A percentile compares a stretch with the other conserved stretches of the same genome.
Conservation (phyloP, 2,113 vertebrate genomes). For the Nothocercus julius region DNA sequence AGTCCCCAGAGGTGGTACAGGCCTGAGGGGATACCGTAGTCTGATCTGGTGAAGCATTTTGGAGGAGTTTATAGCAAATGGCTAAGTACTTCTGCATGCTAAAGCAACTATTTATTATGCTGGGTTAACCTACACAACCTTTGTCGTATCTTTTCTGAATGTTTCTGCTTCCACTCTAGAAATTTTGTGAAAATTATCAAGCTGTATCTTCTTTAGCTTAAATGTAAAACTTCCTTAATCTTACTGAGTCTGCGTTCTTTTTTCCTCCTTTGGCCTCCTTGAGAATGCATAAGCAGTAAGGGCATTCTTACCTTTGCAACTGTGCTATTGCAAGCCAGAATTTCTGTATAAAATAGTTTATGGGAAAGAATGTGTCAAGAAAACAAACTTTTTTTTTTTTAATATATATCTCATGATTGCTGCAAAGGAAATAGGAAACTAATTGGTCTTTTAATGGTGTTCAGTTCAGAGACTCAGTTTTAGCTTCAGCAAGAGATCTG, state of each 20-base stretch:
- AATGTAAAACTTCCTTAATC: neutral
- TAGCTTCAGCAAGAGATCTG: constrained; percentile 19
- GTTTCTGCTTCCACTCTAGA: neutral
- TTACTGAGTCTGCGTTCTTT: neutral
- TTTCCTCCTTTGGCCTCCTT: neutral
- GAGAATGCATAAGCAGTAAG: neutral
- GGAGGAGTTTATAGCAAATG: neutral
- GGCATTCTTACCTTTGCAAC: neutral
- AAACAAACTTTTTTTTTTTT: neutral
- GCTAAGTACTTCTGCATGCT: neutral
- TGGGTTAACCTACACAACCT: neutral
- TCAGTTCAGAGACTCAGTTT: constrained; percentile 15
- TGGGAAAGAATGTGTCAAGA: neutral
- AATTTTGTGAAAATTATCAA: neutral
- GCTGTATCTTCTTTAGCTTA: neutral
- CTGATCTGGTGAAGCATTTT: neutral
- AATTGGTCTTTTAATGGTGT: constrained; percentile 15
- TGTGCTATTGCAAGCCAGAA: neutral
- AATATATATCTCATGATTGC: neutral
- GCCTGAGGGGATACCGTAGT: neutral
- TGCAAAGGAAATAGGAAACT: neutral
- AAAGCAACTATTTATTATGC: neutral
- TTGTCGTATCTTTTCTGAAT: neutral
- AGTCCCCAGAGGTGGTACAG: neutral
- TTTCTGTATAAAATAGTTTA: neutral